Evolutionary conservation across 2,888 invertebrate genomes (phyloP).

Genomic region (Microctonus aethiopoides): DNA sequence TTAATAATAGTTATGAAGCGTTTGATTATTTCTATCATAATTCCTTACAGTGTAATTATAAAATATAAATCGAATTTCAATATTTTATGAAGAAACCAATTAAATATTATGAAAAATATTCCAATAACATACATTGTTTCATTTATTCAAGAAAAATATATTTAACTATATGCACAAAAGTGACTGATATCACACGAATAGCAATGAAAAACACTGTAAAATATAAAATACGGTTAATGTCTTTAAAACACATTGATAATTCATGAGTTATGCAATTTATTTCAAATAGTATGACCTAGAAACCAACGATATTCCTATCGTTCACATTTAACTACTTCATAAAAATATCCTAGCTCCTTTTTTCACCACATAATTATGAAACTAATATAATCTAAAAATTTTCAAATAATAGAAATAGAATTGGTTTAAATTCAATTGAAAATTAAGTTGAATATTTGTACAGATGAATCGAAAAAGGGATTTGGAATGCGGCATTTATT

Average conservation of each 20-base stretch:
- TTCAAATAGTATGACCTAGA: slow-evolving; percentile 13
- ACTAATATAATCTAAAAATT: not conserved
- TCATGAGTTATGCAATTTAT: slow-evolving; percentile 19
- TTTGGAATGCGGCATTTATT: not conserved
- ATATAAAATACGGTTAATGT: not conserved
- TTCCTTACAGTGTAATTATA: not conserved
- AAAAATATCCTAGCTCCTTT: not conserved
- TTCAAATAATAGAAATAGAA: not conserved
- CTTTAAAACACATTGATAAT: slow-evolving; percentile 20
- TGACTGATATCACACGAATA: not conserved
- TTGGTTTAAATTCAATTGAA: not conserved
- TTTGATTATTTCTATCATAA: not conserved
- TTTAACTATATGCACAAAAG: not conserved
- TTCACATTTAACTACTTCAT: slow-evolving; percentile 14
- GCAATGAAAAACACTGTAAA: not conserved
- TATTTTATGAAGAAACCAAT: not conserved
- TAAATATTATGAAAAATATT: not conserved
- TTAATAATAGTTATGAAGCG: not conserved
- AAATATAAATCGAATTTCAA: not conserved
- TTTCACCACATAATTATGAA: not conserved
- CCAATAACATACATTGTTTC: not conserved
- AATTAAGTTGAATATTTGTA: not conserved
- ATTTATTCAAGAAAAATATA: not conserved
- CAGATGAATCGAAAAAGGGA: not conserved
- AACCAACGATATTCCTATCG: slow-evolving; percentile 11